phyloP scores from a whole-genome alignment of 2,113 vertebrate genomes.

The Marmota monax region DNA sequence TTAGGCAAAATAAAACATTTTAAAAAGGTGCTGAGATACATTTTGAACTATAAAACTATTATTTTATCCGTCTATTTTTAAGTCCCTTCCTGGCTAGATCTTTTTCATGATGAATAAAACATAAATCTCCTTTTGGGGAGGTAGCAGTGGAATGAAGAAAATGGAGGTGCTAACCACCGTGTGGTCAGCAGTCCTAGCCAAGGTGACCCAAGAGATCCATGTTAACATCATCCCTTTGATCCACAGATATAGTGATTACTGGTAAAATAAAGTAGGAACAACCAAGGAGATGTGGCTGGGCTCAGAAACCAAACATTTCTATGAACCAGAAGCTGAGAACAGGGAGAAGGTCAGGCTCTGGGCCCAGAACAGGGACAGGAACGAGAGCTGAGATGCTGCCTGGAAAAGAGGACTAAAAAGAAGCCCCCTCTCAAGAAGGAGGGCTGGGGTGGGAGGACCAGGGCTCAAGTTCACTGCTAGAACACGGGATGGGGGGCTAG shows the following conservation, averaged over 20 bases:
- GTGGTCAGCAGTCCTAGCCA: not conserved
- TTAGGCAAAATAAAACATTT: not conserved
- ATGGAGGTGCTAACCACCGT: not conserved
- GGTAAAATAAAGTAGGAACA: not conserved
- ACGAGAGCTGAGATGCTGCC: not conserved
- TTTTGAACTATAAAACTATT: not conserved
- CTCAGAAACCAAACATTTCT: not conserved
- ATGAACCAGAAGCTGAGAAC: not conserved
- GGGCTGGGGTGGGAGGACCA: fast-evolving
- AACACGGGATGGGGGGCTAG: not conserved
- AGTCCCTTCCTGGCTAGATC: no score
- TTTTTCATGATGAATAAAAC: not conserved
- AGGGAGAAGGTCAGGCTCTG: not conserved
- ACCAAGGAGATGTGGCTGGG: not conserved
- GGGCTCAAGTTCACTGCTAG: not conserved
- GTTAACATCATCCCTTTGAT: not conserved
- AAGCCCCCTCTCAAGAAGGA: not conserved
- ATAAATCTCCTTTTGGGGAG: not conserved
- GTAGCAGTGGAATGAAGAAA: not conserved
- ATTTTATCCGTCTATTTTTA: not conserved
- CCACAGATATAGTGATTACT: not conserved
- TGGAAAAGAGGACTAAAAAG: not conserved
- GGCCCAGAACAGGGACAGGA: not conserved
- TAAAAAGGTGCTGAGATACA: not conserved
- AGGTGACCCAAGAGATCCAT: not conserved